Base-by-base conservation (phyloP, 2,888 invertebrate genomes). In the Lissocephala sabroskyi region DNA sequence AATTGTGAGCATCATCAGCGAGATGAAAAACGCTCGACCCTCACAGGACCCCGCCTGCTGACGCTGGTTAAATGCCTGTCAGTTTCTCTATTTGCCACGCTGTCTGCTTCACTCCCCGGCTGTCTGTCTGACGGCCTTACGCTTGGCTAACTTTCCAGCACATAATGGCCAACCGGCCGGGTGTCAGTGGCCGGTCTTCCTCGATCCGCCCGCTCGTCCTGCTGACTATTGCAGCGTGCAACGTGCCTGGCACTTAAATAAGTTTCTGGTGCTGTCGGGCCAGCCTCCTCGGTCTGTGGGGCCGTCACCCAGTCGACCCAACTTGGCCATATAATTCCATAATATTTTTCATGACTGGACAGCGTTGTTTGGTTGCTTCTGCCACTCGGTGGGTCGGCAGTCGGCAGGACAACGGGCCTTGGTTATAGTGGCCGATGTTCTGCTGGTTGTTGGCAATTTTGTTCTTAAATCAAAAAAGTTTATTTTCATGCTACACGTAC, bases 241-340 rank as follows among this genome's bases (percentile, higher is more conserved):
- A 71, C 71, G 76, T 71, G 79, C 79, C 44, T 71, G 54, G 79
- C 79, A 71, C 71, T 78, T 78, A 71, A 71, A 78, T 71, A 76
- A 71, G 73, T 71, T 71, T 65, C n/a, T 59, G 53, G 64, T 64
- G 9, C 35, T 17, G 1, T 9, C 16, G 6, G 10, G 16, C 11
- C 5, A 11, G 10, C 30, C 13, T 11, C 13, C 30, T 1, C 30
- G 30, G 2, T 32, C 30, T n/a, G n/a, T n/a, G n/a, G n/a, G n/a
- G 30, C 35, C 10, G 14, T 35, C 35, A 10, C 16, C 35, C 7
- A 23, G 23, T 23, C 7, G 23, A 23, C 3, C 7, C 23, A 23
- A 23, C 23, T 23, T 23, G 3, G 14, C 32, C 29, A 41, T 36
- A 42, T 37, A 41, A 41, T 41, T 41, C 36, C 41, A 56, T 52